Evolutionary conservation across 2,797 vertebrate genomes (phyloP), one percentile per base, ranked within the genome.

Genomic region (Buceros bicornis): DNA sequence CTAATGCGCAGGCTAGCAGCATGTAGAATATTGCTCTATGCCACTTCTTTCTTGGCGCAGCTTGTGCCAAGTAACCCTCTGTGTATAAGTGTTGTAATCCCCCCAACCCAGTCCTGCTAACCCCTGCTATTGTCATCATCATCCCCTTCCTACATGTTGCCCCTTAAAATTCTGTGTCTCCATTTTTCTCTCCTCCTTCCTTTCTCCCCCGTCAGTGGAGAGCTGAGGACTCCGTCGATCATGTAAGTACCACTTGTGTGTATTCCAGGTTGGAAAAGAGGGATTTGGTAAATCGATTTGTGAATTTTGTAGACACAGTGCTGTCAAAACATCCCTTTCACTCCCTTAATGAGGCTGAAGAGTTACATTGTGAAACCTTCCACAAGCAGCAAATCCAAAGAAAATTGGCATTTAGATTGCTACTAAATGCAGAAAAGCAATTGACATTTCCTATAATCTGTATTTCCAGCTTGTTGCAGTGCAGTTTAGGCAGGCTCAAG

Each of bases 191-290:
- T 98, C 98, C 98, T 96, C 95, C 95, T 98, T 96, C 95, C 97
- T 98, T 97, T 98, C 93, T 97, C 96, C 97, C 96, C 96, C 96
- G 42, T 99, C 99, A 99, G 99, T 99, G 99, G 99, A 99, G 97
- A 98, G 98, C 99, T 98, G 99, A 99, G 98, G 99, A 99, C 98
- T 98, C 99, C 98, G 98, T 99, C 97, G 99, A 99, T 97, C 98
- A 99, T 98, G 99, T 99, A 99, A 99, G 99, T 99, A 99, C 98
- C 97, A 98, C 98, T 98, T 97, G 98, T 98, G 98, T 98, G 98
- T 98, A 97, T 98, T 98, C 98, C 97, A 91, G 95, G 95, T 96
- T 98, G 98, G 98, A 97, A 97, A 92, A 95, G 95, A 97, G 92
- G 96, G 97, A 94, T 96, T 95, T 97, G 94, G 97, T 92, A 97